Base-by-base conservation (phyloP, 2,113 vertebrate genomes). In the Catagonus wagneri region DNA sequence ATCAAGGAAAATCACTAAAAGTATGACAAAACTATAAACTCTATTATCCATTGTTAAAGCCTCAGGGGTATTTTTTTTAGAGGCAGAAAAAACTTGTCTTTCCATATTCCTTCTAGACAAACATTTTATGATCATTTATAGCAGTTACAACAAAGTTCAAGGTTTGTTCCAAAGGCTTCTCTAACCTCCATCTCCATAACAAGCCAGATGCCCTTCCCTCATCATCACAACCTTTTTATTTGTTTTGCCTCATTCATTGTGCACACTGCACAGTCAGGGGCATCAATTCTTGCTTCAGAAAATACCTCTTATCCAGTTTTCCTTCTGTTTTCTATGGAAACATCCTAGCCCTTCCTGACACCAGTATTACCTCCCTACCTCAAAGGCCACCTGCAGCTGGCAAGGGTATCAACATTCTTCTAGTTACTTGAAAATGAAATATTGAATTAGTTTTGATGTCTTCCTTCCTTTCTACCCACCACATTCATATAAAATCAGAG, bases 391-490 rank as follows among this genome's bases (percentile, higher is more conserved):
- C 6, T 90, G n/a, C 14, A 66, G 34, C 74, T 83, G 83, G 22
- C 86, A 90, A 39, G 9, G n/a, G 15, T 3, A 65, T 79, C 68
- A 78, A 19, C 74, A 79, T 85, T 94, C 78, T 95, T 86, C 25
- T 10, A 69, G 75, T 60, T 60, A 72, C 58, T 76, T 29, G 80
- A 75, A 91, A 96, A 92, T 32, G 12, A 96, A 89, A 86, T 94
- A 80, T 8, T 69, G 66, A 71, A 68, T 76, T 58, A n/a, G 25
- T 85, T 54, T 65, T 66, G 20, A 83, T 68, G 39, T 32, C 69
- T 94, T 94, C 61, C 68, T 94, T 84, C 75, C 84, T 97, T 75
- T 58, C 34, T 3, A 19, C 72, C 50, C 20, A 63, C 44, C 22
- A 66, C 10, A 14, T 23, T 63, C 16, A 52, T 52, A 56, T 36